Evolutionary conservation across 1,140 invertebrate genomes (phyloP).

Genomic region (Mactra quadrangularis): DNA sequence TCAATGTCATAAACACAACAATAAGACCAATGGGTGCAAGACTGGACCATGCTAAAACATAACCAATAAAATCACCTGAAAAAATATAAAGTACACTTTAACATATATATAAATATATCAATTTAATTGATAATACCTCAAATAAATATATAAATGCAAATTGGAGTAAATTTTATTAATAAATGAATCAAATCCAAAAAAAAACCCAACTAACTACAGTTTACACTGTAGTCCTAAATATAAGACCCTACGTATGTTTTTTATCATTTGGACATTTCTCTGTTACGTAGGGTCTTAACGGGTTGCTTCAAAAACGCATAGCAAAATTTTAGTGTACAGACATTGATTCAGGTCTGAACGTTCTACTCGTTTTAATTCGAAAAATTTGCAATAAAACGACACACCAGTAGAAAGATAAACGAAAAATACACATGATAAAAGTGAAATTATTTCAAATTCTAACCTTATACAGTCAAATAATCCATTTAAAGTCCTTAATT

Average conservation of each 20-base stretch:
- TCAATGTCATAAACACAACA: constrained; percentile 92
- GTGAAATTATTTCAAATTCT: no score
- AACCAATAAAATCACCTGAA: constrained; percentile 91
- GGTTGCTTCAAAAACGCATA: no score
- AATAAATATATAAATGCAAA: background rate
- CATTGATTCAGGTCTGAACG: no score
- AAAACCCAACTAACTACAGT: background rate
- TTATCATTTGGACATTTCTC: no score
- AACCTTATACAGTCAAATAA: background rate
- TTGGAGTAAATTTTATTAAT: background rate
- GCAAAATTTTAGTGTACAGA: no score
- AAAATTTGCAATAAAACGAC: no score
- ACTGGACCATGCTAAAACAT: constrained; percentile 91
- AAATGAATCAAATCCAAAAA: background rate
- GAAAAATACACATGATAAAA: no score
- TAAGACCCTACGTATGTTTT: no score
- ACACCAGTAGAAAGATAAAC: no score
- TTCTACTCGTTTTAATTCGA: no score
- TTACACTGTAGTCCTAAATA: no score
- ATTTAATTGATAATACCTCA: background rate
- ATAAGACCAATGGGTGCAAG: constrained; percentile 92
- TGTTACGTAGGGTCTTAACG: no score
- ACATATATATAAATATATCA: constrained; percentile 3
- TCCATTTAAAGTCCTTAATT: background rate
- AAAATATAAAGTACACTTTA: constrained; percentile 73